phyloP scores from a whole-genome alignment of 2,113 vertebrate species.

The Silurus glanis region DNA sequence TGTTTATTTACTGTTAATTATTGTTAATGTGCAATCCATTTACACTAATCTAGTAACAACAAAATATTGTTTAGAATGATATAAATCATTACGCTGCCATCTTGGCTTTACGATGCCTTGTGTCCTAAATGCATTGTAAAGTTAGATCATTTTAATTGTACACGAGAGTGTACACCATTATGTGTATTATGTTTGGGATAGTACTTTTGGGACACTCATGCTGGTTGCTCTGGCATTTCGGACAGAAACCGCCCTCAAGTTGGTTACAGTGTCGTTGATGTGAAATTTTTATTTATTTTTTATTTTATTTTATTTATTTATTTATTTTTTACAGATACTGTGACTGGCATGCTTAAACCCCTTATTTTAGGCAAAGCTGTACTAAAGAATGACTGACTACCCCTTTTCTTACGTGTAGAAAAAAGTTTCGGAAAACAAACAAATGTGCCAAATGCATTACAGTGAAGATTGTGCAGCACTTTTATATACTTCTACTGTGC shows the following conservation, averaged over 20 bases:
- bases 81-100: not conserved
- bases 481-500: not conserved
- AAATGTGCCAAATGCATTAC: not conserved
- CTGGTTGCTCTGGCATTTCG: not conserved
- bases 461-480: not conserved
- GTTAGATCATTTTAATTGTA: not conserved
- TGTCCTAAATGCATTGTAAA: not conserved
- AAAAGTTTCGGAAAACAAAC: not conserved
- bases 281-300: too few relatives aligned
- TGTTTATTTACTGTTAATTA: not conserved
- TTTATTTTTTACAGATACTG: not conserved
- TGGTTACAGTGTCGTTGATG: not conserved
- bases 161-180: too few relatives aligned
- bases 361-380: not conserved
- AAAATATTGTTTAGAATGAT: not conserved
- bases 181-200: not conserved
- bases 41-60: not conserved
- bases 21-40: not conserved
- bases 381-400: not conserved
- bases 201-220: not conserved
- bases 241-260: not conserved
- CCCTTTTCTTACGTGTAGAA: not conserved
- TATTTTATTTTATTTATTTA: not conserved
- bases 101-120: not conserved
- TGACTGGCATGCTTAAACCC: not conserved